These are phyloP conservation scores for Glossophaga mutica DNA, from an alignment of 2,797 vertebrate species.

Conservation along the genomic window DNA sequence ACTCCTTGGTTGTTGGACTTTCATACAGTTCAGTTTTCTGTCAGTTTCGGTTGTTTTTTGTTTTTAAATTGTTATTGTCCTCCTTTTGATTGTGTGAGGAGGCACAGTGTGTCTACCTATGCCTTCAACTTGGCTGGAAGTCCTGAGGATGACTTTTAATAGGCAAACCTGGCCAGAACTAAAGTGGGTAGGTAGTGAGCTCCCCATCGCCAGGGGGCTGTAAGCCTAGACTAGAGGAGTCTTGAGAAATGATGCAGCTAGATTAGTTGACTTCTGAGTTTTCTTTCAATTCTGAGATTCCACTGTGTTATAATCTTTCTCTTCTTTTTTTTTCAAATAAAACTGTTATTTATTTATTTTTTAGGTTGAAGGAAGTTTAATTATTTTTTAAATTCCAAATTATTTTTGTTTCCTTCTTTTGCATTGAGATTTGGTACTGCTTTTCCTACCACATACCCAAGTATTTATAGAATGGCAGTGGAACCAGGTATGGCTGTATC, in stretches of 20 bases:
- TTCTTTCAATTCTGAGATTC: not conserved
- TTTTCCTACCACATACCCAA: not conserved
- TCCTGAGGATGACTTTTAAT: not conserved
- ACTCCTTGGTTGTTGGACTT: no score
- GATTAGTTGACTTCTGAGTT: not conserved
- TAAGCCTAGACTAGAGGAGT: not conserved
- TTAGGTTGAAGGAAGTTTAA: not conserved
- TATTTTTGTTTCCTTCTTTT: not conserved
- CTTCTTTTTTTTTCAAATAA: not conserved
- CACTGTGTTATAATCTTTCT: not conserved
- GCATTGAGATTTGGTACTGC: not conserved
- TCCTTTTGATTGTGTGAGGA: no score
- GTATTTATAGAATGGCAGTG: not conserved
- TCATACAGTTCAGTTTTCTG: no score
- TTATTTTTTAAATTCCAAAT: not conserved
- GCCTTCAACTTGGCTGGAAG: no score
- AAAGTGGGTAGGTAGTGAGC: not conserved
- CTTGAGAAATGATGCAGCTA: not conserved
- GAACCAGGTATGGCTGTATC: not conserved
- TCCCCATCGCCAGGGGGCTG: not conserved
- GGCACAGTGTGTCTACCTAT: no score
- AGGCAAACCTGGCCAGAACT: not conserved
- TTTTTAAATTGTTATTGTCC: no score
- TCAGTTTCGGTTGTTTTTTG: no score
- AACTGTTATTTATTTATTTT: not conserved